Percentiles rank a stretch among this genome's conserved stretches.
Conservation (phyloP, 2,113 vertebrate genomes). For the Nothocercus nigrocapillus region DNA sequence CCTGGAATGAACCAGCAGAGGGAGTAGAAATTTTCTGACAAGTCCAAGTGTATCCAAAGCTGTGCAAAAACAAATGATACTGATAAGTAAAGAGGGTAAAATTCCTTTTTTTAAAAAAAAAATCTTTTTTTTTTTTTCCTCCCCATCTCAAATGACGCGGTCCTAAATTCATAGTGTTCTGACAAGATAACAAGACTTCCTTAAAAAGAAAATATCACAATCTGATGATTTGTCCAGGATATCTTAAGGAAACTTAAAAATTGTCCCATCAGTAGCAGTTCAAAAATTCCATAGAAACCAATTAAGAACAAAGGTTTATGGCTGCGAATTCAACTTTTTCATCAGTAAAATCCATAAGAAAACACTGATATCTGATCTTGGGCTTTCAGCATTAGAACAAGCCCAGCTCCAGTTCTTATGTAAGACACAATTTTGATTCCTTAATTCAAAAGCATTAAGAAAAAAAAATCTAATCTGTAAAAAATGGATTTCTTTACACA, state of each 20-base stretch:
- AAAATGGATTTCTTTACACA: background rate
- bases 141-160: background rate
- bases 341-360: background rate
- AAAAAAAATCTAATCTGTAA: background rate
- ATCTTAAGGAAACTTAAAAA: background rate
- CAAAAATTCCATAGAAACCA: background rate
- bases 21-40: conserved; percentile 21
- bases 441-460: background rate
- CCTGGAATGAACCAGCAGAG: conserved; percentile 13
- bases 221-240: background rate
- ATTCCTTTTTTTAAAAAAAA: no score
- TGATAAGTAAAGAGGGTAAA: background rate
- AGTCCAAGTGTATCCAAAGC: accelerated
- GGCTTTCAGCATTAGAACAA: background rate
- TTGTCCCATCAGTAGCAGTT: background rate
- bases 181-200: accelerated
- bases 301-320: background rate
- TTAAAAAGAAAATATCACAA: background rate
- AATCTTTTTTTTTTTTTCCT: background rate
- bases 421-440: background rate
- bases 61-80: background rate
- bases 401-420: background rate
- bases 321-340: background rate
- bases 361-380: background rate
- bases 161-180: background rate